Conservation (phyloP, 2,888 invertebrate genomes). For the Chloroclysta siterata region DNA sequence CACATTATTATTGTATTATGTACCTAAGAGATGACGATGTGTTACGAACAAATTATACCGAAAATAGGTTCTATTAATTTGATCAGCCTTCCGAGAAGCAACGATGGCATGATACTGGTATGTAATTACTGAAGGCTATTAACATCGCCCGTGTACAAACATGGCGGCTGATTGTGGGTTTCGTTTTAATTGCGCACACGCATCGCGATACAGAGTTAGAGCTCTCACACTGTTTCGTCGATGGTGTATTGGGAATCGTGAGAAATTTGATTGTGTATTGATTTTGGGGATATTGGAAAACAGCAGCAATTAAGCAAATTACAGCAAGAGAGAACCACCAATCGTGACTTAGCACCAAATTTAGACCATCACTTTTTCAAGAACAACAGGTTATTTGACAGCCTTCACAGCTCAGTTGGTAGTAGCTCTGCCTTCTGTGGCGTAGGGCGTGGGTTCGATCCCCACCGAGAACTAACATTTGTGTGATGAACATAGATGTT, state of each 20-base stretch:
- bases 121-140: conserved; percentile 84
- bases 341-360: background rate
- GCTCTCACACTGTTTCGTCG: conserved; percentile 70
- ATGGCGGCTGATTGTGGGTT: conserved; percentile 84
- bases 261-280: conserved; percentile 77
- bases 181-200: conserved; percentile 84
- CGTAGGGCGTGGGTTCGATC: too few species aligned
- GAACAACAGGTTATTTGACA: too few species aligned
- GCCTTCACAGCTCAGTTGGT: too few species aligned
- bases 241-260: conserved; percentile 70
- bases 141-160: conserved; percentile 85
- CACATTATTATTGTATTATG: conserved; percentile 54
- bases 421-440: too few species aligned
- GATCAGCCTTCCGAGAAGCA: conserved; percentile 82
- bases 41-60: conserved; percentile 47
- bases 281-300: conserved; percentile 51
- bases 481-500: too few species aligned
- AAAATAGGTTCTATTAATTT: conserved; percentile 82
- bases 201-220: conserved; percentile 77
- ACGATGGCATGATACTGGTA: conserved; percentile 79
- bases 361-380: background rate
- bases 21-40: conserved; percentile 10
- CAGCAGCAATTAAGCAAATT: conserved; percentile 17
- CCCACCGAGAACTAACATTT: too few species aligned
- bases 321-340: background rate